Base-by-base conservation (phyloP, 2,888 invertebrate species). In the Tiphia femorata region DNA sequence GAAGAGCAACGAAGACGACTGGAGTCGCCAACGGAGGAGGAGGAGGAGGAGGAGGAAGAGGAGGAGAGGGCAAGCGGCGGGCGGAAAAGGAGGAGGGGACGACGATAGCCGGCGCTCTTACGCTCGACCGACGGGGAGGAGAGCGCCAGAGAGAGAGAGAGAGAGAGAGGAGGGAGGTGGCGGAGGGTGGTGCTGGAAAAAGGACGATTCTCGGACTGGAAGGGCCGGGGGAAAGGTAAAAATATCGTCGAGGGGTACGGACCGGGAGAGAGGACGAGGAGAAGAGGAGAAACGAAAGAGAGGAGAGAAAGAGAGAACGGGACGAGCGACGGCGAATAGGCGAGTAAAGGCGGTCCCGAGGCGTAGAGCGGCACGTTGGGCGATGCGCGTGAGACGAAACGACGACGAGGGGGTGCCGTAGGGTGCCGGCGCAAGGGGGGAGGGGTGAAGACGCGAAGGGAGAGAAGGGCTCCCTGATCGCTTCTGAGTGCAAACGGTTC, bases 401-500 rank as follows among this genome's bases (percentile, higher is more conserved):
- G 33, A 14, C 3, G 43, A 43, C 42, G 47, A 30, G 41, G 42
- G 49, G 49, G 40, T 60, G n/a, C n/a, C 20, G 35, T 10, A 21
- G 35, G 10, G 37, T 41, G 48, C 23, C 23, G 44, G 20, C 29
- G 41, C 41, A 33, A 14, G 49, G 29, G 40, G 25, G 47, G 48
- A 23, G 58, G 33, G 27, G 40, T 33, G 50, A 23, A 40, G 52
- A 30, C 37, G 54, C 40, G 27, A 23, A 51, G 52, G 62, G 54
- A 57, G 58, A 64, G 57, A 70, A 67, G 66, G 63, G 62, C 72
- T 68, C 73, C 64, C 72, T 65, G 75, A 74, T 79, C 75, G 76
- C 71, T 75, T 75, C 74, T 64, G 73, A 78, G 78, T 75, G 81
- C 79, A 80, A 79, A 80, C 82, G 79, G 79, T 76, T 79, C 82